Evolutionary conservation across 92 coral and sea anemone species (phyloP), one percentile per base, ranked within the genome.

Genomic region (Zoanthus gigantus): DNA sequence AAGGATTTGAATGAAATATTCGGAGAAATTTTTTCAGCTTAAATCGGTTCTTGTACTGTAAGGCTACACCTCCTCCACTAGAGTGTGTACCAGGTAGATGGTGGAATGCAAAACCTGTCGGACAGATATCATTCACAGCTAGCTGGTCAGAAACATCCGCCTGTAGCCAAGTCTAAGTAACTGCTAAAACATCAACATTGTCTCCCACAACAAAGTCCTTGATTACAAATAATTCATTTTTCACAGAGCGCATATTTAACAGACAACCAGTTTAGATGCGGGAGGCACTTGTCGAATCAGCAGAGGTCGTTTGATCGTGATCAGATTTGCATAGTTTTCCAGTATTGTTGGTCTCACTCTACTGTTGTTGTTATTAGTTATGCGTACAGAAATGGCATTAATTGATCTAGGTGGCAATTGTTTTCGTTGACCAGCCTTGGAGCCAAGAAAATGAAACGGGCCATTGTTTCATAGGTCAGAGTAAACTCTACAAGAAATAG

Each of bases 371-470:
- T 78, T 78, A 78, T 48, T 11, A 31, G 28, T 53, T 78, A 78
- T 34, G 23, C 23, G 23, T 23, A 23, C 23, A 23, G 23, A 23
- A 23, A 23, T 23, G 23, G 23, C 23, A 23, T 23, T 23, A 23
- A 23, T 23, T 23, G 23, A 23, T 23, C 23, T 23, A 23, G 23
- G 23, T 23, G 42, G 42, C 42, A 3, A 3, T 34, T 34, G 42
- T 34, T 34, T 34, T 34, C 42, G 83, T 77, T 77, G 67, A 77
- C 83, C 83, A 77, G 83, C 83, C 65, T 34, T 77, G 58, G 83
- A 77, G 83, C 83, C 83, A 44, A 63, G 67, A 77, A 44, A 77
- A 48, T 77, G 83, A 77, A 77, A 77, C 61, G 46, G 83, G 83
- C 63, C 61, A 13, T 34, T 77, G 31, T 77, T 77, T 77, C 83